These are phyloP conservation scores for Bolborhynchus lineola DNA, from an alignment of 2,113 vertebrate genomes.

Conservation along the genomic window DNA sequence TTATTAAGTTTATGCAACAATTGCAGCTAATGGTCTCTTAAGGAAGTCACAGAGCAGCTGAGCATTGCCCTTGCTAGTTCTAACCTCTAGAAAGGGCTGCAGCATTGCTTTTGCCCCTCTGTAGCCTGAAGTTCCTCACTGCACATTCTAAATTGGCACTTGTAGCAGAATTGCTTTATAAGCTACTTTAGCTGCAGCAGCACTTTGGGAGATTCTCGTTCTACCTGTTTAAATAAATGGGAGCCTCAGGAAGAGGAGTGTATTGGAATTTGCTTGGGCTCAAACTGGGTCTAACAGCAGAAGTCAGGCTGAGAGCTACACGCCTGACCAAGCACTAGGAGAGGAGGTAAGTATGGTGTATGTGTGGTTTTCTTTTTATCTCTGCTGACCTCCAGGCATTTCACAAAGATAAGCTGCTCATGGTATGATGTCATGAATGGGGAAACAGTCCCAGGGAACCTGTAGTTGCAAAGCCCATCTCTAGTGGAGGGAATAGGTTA, in stretches of 20 bases:
- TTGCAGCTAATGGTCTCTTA: background rate
- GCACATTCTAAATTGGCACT: background rate
- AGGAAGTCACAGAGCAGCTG: background rate
- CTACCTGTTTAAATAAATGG: conserved; percentile 45
- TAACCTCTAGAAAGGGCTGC: background rate
- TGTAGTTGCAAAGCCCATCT: background rate
- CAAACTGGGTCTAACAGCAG: background rate
- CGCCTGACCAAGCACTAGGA: background rate
- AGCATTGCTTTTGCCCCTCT: background rate
- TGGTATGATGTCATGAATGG: background rate
- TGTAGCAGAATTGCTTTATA: background rate
- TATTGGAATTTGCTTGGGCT: conserved; percentile 21
- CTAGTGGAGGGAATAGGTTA: background rate
- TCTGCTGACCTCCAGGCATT: background rate
- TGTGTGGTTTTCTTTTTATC: background rate
- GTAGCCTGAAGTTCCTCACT: background rate
- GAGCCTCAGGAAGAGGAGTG: conserved; percentile 6
- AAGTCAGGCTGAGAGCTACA: background rate
- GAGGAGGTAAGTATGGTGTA: background rate
- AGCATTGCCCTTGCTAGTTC: background rate
- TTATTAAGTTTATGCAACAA: background rate
- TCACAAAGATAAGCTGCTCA: background rate
- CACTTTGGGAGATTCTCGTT: background rate
- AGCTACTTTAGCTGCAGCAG: conserved; percentile 20
- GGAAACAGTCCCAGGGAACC: background rate